phyloP scores from a whole-genome alignment of 2,113 vertebrate genomes.

The Bos taurus region DNA sequence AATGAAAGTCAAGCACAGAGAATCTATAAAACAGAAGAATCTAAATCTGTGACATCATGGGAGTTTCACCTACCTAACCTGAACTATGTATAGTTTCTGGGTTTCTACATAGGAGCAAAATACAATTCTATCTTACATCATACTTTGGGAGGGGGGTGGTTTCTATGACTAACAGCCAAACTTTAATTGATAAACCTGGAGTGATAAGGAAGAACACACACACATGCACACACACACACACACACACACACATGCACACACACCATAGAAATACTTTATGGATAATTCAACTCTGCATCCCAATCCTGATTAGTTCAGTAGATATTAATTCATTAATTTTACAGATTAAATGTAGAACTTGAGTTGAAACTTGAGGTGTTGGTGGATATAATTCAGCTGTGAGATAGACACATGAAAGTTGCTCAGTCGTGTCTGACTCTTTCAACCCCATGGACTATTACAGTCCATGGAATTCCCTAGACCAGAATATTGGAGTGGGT shows the following conservation, averaged over 20 bases:
- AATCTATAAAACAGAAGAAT: neutral
- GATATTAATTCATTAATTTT: too few species aligned
- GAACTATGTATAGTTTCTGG: neutral
- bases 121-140: neutral
- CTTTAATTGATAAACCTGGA: neutral
- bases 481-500: neutral
- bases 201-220: neutral
- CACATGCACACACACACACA: rapidly evolving
- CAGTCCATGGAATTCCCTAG: neutral
- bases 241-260: neutral
- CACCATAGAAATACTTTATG: neutral
- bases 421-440: neutral
- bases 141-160: neutral
- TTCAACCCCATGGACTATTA: neutral
- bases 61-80: neutral
- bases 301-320: neutral
- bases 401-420: neutral
- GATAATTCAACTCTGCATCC: neutral
- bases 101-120: neutral
- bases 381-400: neutral
- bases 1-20: neutral
- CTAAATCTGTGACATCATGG: neutral
- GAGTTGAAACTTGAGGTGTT: neutral
- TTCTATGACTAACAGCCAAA: neutral
- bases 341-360: neutral